phyloP scores from a whole-genome alignment of 2,888 invertebrate species.

The Auanema sp. region DNA sequence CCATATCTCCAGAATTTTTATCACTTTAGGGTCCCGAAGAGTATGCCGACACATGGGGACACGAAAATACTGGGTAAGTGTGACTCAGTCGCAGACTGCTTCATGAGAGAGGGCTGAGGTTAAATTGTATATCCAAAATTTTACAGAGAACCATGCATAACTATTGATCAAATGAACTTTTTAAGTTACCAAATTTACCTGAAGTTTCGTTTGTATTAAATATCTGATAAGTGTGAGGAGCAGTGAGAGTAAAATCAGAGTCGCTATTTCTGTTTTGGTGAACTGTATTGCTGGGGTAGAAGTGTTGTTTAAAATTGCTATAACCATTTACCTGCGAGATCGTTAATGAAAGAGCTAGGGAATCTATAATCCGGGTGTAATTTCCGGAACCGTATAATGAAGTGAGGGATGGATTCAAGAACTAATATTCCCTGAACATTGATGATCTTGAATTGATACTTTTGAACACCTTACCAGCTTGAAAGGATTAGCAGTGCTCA shows the following conservation, averaged over 20 bases:
- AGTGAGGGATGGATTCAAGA: conserved; percentile 40
- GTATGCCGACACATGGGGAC: conserved; percentile 24
- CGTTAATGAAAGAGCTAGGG: conserved; percentile 38
- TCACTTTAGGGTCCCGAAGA: no score
- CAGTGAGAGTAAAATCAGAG: conserved; percentile 33
- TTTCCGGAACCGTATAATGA: conserved; percentile 35
- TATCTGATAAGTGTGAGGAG: conserved; percentile 41
- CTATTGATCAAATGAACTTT: not conserved
- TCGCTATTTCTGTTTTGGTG: conserved; percentile 26
- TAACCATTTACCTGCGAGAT: conserved; percentile 26
- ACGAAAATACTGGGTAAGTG: conserved; percentile 21
- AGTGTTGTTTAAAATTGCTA: not conserved
- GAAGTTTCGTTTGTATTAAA: conserved; percentile 24
- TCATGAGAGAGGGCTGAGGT: conserved; percentile 27
- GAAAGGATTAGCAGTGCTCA: conserved; percentile 15
- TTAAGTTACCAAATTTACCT: conserved; percentile 20
- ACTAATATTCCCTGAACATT: no score
- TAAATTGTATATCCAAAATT: not conserved
- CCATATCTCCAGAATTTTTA: conserved; percentile 26
- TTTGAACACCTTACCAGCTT: conserved; percentile 13
- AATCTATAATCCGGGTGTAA: conserved; percentile 48
- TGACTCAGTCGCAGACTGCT: not conserved
- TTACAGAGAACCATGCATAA: not conserved
- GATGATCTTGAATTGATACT: no score
- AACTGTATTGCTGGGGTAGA: conserved; percentile 27